Evolutionary conservation across 2,888 invertebrate species (phyloP), one percentile per base, ranked within the genome.

Genomic region (Dryocosmus kuriphilus): DNA sequence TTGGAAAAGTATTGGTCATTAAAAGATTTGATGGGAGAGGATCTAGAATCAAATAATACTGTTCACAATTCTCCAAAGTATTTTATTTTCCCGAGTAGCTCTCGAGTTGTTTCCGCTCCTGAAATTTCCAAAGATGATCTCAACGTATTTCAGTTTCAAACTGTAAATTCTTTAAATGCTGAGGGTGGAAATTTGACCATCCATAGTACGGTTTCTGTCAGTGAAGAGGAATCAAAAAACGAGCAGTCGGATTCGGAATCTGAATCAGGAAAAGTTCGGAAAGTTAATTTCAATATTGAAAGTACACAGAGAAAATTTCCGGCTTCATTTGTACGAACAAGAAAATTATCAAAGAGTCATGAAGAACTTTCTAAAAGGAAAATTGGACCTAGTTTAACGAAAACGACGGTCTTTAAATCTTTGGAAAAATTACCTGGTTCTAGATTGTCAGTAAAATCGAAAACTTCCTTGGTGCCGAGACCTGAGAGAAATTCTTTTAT

Each of bases 1-100:
- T 78, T 89, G 16, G 88, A 89, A n/a, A 89, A 89, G 74, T 89
- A 89, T 77, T 89, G 88, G 89, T 89, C 89, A 0, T 63, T 89
- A 51, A 89, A 89, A 60, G 89, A 89, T 77, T 77, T 89, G 1
- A 86, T 87, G 80, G 84, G 86, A 2, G 86, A 87, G 2, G 86
- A 85, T 16, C 60, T 82, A 1, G 83, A 79, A 61, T 82, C 83
- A 14, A 80, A 80, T 35, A 75, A 75, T 11, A 80, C 78, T 2
- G 73, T 79, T 19, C 77, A 82, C 3, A 80, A 79, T 73, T 82
- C 85, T 1, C 81, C 84, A 19, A 87, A 86, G 67, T 88, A 87
- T 74, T 85, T 86, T 19, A 84, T 89, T 77, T 88, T 89, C 77
- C 89, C 89, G 0, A 85, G 84, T 2, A 86, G 83, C 62, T 86